Conservation (phyloP, 2,888 invertebrate species). For the Salticus scenicus region DNA sequence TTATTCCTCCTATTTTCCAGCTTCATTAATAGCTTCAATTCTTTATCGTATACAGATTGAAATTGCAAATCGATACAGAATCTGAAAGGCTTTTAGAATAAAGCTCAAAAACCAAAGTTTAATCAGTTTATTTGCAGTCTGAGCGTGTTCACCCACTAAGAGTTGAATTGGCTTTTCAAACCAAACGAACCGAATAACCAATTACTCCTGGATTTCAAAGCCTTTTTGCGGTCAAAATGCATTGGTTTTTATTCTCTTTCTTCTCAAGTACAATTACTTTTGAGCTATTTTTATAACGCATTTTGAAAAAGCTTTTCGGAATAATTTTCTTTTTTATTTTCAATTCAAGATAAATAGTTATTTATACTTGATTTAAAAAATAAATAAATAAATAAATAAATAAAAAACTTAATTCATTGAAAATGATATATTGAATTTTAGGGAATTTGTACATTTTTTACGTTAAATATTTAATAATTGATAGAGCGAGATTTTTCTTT, state of each 20-base stretch:
- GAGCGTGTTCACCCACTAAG: neutral
- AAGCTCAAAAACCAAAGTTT: constrained; percentile 11
- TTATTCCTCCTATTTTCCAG: neutral
- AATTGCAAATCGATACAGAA: constrained; percentile 15
- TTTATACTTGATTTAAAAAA: too few species aligned
- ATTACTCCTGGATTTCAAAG: neutral
- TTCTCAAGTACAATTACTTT: neutral
- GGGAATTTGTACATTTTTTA: too few species aligned
- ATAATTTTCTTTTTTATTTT: too few species aligned
- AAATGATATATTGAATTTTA: too few species aligned
- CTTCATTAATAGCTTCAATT: constrained; percentile 2
- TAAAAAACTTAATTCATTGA: too few species aligned
- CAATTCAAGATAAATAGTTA: too few species aligned
- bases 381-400: too few species aligned
- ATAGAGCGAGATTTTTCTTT: too few species aligned
- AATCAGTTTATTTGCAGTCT: constrained; percentile 11
- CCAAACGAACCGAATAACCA: constrained; percentile 6
- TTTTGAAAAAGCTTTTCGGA: too few species aligned
- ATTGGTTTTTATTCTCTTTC: neutral
- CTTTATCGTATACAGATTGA: neutral
- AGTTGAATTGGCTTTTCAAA: constrained; percentile 10
- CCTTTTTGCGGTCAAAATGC: neutral
- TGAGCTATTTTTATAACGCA: too few species aligned
- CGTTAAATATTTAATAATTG: too few species aligned
- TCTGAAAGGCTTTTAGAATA: neutral